Conservation (phyloP, 2,888 invertebrate species). For the Ectemnius continuus region DNA sequence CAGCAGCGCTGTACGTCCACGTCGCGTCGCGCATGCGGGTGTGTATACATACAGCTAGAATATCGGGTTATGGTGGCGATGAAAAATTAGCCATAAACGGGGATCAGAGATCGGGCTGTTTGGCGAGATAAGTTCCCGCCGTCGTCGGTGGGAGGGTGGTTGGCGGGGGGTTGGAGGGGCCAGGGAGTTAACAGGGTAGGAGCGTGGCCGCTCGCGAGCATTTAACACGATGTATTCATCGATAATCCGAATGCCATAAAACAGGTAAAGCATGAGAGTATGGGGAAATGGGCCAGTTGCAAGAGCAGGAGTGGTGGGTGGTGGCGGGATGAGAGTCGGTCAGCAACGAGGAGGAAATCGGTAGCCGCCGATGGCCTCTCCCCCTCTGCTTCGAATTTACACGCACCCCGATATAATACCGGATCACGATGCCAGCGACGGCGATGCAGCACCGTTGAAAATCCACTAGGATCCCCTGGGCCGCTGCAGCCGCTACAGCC, state of each 20-base stretch:
- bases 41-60: background rate
- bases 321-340: no score
- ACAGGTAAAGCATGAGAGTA: background rate
- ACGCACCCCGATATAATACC: constrained; percentile 6
- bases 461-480: no score
- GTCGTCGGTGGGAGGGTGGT: no score
- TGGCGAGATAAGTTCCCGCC: background rate
- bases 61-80: constrained; percentile 1
- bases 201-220: constrained; percentile 4
- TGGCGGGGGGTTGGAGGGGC: background rate
- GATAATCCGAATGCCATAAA: constrained; percentile 31
- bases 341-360: background rate
- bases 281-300: no score
- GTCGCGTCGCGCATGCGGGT: background rate
- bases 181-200: constrained; percentile 18
- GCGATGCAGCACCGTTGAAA: background rate
- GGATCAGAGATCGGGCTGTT: background rate
- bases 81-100: constrained; percentile 3
- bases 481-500: no score
- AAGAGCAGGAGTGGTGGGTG: no score
- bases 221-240: constrained; percentile 20
- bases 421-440: background rate
- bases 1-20: background rate
- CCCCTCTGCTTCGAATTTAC: constrained; percentile 5
- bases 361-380: background rate